Percentiles rank a stretch among this genome's conserved stretches.
Evolutionary conservation across 2,113 vertebrate genomes (phyloP).

Genomic region (Gallinago undulata): DNA sequence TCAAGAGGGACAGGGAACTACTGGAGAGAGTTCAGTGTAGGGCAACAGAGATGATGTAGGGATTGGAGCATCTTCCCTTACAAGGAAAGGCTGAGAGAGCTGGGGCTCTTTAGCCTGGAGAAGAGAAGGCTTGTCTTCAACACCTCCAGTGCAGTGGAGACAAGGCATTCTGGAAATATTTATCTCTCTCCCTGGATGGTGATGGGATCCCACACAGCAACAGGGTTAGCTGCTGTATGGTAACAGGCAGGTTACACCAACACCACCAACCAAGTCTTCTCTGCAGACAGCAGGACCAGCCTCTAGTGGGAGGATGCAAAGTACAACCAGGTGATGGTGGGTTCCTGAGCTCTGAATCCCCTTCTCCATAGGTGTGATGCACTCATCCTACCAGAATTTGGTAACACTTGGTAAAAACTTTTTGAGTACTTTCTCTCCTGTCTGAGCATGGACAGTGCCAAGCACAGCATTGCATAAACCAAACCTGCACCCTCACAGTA

Average conservation of each 20-base stretch:
- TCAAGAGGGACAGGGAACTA: no score
- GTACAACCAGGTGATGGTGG: background rate
- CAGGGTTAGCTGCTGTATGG: background rate
- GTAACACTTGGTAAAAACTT: background rate
- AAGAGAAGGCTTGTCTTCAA: background rate
- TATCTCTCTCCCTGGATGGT: background rate
- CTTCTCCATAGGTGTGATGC: background rate
- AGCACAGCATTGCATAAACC: background rate
- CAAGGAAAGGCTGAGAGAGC: no score
- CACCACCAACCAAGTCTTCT: background rate
- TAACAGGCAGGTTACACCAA: background rate
- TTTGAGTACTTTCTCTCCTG: rapidly evolving
- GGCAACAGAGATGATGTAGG: no score
- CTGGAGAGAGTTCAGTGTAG: no score
- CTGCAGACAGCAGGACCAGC: background rate
- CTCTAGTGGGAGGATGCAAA: background rate
- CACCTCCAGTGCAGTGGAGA: background rate
- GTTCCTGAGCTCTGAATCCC: background rate
- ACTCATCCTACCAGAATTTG: background rate
- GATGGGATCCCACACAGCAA: background rate
- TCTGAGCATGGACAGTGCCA: background rate
- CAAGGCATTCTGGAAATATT: background rate
- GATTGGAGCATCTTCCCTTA: no score
- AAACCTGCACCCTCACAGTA: background rate
- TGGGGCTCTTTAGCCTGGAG: no score